Base-by-base conservation (phyloP, 1,140 invertebrate genomes). In the Drosophila prosaltans region DNA sequence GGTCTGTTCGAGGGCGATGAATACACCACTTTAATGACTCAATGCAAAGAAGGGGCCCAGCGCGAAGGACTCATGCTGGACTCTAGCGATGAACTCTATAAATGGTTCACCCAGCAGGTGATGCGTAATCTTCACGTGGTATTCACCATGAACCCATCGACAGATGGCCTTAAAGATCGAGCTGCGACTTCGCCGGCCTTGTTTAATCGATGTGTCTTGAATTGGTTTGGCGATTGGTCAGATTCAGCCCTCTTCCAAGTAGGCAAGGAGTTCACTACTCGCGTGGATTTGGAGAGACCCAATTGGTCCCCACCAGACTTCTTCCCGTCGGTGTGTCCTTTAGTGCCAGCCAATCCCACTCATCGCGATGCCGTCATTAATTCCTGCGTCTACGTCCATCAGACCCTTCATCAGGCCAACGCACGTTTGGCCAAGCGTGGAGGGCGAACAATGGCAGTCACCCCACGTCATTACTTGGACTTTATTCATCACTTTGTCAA, bases 181-280 rank as follows among this genome's bases (percentile, higher is more conserved):
- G 99, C 99, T 2, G 97, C 99, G 2, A 99, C 99, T 0, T 99
- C 98, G 2, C 99, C 99, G 62, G 99, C 99, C 26, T 94, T 99
- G 21, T 99, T 99, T 94, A 99, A 99, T 94, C 95, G 99, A 92
- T 99, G 99, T 93, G 99, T 99, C 1, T 94, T 99, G 43, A 99
- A 99, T 93, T 99, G 99, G 99, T 99, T 99, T 92, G 99, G 99
- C 1, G 99, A 99, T 93, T 99, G 99, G 99, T 98, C 98, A 9
- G 97, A 99, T 92, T 97, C 97, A 10, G 98, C 99, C 1, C 93
- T 99, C 6, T 99, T 98, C 94, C 90, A 96, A 94, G 97, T 98
- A 61, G 97, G 96, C 57, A 96, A 96, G 91, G 97, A 98, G 93
- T 97, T 98, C 80, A 98, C 97, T 2, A 95, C 94, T 54, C 95